Conservation (phyloP, 2,113 vertebrate genomes). For the Hyla sarda region DNA sequence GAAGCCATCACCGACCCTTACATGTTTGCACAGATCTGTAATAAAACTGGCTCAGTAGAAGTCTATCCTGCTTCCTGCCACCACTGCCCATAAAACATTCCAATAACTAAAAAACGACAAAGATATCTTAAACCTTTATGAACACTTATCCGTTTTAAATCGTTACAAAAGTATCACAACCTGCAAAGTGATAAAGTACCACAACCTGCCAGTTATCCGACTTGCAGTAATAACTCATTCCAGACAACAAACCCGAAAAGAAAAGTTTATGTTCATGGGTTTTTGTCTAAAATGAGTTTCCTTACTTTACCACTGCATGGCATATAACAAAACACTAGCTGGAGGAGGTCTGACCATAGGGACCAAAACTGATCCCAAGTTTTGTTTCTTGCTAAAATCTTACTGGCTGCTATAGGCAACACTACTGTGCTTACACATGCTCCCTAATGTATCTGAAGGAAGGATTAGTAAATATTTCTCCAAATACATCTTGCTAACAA, state of each 20-base stretch:
- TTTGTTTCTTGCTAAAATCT: neutral
- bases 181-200: neutral
- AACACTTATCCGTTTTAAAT: neutral
- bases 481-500: neutral
- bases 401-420: neutral
- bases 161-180: neutral
- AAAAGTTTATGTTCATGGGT: neutral
- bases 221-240: neutral
- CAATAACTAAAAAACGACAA: neutral
- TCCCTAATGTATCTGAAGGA: neutral
- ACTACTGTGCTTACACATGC: neutral
- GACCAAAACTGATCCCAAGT: neutral
- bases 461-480: neutral
- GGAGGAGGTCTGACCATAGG: neutral
- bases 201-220: neutral
- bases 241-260: neutral
- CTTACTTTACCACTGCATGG: too few species aligned
- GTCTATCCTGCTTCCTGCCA: neutral
- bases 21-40: slow-evolving; percentile 51
- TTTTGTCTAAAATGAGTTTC: neutral
- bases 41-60: slow-evolving; percentile 15
- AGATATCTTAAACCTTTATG: neutral
- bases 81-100: neutral
- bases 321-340: too few species aligned
- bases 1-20: slow-evolving; percentile 48